Base-by-base conservation (phyloP, 1,140 invertebrate species). In the Polyergus mexicanus region DNA sequence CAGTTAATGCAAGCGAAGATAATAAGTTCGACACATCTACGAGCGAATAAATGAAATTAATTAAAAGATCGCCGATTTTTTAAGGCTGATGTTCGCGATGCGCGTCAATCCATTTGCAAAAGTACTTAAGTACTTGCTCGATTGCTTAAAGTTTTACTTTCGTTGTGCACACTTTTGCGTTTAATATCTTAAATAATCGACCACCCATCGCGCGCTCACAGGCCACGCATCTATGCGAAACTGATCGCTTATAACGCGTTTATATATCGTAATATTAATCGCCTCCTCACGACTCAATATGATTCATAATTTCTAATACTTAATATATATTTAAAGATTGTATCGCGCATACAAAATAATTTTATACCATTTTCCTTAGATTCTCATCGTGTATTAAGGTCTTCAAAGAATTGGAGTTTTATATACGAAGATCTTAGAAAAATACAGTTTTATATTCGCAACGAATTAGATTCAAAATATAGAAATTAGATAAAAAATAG, bases 111-210 rank as follows among this genome's bases (percentile, higher is more conserved):
- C 44, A 38, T 51, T 75, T 44, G 58, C 56, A 60, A 38, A 44
- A 51, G 74, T 62, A 47, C 25, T 51, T 51, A 51, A 51, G 47
- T 51, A 51, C 41, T 56, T 75, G 68, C 44, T 84, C 85, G 51
- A 81, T 68, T 51, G 51, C 41, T 88, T 86, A 84, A 89, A 89
- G 72, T 90, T 44, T 87, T 71, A 86, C 86, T 90, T 92, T 92
- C 91, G 91, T 92, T 91, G 90, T 89, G 90, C 63, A 65, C 71
- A 72, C n/a, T 72, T 83, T 72, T 80, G 65, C 51, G 77, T 35
- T 91, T 84, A 80, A 77, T 88, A 91, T 58, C 65, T 88, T 87
- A 87, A 72, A 77, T 90, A 86, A 90, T 80, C 63, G 77, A 16
- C 54, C 44, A 51, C n/a, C n/a, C 22, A 60, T 60, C n/a, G 54